Conservation (phyloP, 2,888 invertebrate genomes). For the Spialia ferax region DNA sequence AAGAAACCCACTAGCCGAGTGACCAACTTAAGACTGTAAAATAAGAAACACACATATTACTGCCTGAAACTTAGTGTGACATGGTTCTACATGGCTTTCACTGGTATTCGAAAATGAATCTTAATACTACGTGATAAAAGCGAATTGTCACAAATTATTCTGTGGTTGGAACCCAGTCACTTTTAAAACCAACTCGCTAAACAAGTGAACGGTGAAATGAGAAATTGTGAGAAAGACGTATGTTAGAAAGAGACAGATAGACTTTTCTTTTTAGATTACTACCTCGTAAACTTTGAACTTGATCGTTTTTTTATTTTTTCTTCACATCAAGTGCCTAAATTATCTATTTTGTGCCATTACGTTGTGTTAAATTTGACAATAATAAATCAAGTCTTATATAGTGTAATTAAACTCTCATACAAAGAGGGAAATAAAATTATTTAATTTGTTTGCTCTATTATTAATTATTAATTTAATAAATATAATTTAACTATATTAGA, state of each 20-base stretch:
- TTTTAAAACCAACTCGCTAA: constrained; percentile 72
- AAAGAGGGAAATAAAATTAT: too few relatives aligned
- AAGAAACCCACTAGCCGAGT: constrained; percentile 83
- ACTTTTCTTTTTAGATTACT: constrained; percentile 50
- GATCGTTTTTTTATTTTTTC: not conserved
- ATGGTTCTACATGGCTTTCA: constrained; percentile 61
- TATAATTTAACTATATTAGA: too few relatives aligned
- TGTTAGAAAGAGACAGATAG: constrained; percentile 64
- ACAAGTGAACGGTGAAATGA: constrained; percentile 87
- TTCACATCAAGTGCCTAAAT: too few relatives aligned
- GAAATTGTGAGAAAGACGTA: constrained; percentile 80
- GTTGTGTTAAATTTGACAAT: too few relatives aligned
- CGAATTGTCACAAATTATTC: constrained; percentile 23
- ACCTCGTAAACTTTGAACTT: constrained; percentile 35
- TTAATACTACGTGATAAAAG: constrained; percentile 37
- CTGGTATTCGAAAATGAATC: constrained; percentile 45
- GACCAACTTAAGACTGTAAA: constrained; percentile 84
- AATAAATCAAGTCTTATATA: too few relatives aligned
- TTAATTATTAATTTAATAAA: too few relatives aligned
- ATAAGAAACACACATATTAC: constrained; percentile 86
- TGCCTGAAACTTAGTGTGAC: constrained; percentile 52
- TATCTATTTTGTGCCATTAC: too few relatives aligned
- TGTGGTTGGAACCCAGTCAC: constrained; percentile 62
- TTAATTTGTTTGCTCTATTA: too few relatives aligned
- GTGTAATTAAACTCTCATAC: too few relatives aligned